A percentile compares a stretch with the other conserved stretches of the same genome.
Conservation (phyloP, 1,140 invertebrate genomes). For the Antheraea pernyi region DNA sequence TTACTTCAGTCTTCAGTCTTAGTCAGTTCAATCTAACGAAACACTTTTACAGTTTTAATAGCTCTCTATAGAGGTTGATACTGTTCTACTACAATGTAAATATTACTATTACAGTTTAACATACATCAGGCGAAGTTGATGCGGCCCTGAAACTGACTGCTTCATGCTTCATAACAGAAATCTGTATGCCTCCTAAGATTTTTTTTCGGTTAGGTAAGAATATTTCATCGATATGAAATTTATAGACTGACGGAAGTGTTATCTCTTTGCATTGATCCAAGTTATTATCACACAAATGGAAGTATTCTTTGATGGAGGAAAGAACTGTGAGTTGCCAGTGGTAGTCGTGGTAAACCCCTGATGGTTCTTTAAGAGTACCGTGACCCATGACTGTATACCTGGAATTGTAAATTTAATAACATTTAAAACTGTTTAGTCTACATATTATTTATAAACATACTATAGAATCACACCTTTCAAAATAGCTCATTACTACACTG, state of each 20-base stretch:
- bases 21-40: no score
- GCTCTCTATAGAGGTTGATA: no score
- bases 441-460: no score
- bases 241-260: conserved; percentile 32
- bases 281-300: conserved; percentile 60
- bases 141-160: conserved; percentile 55
- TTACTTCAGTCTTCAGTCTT: no score
- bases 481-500: no score
- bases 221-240: conserved; percentile 59
- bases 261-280: conserved; percentile 41
- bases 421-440: neutral
- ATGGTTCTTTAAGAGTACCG: conserved; percentile 33
- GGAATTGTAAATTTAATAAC: neutral
- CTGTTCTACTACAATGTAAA: no score
- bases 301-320: conserved; percentile 32
- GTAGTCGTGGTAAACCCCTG: conserved; percentile 29
- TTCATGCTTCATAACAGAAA: conserved; percentile 51
- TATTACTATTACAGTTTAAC: neutral
- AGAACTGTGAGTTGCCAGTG: conserved; percentile 62
- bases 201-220: conserved; percentile 63
- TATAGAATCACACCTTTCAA: neutral
- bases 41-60: no score
- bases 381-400: conserved; percentile 63
- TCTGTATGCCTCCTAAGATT: conserved; percentile 60
- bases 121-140: conserved; percentile 49